phyloP scores from a whole-genome alignment of 2,113 vertebrate genomes.

The Benthochromis sp. region DNA sequence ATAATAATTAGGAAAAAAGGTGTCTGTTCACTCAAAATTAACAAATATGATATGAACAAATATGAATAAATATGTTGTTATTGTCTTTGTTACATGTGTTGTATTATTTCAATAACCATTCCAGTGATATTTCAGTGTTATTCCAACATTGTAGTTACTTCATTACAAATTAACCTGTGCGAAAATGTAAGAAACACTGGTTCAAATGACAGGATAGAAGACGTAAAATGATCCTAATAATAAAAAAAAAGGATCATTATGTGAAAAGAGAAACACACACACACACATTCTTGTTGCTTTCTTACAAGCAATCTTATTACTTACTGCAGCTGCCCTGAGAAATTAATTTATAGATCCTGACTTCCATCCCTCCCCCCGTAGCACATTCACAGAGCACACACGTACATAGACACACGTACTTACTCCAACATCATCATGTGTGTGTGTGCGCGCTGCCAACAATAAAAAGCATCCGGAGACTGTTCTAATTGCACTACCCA shows the following conservation, averaged over 20 bases:
- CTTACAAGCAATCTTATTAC: neutral
- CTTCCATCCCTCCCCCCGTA: neutral
- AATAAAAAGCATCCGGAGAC: conserved; percentile 19
- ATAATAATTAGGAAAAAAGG: neutral
- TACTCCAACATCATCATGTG: neutral
- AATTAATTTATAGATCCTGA: neutral
- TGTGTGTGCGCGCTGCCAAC: neutral
- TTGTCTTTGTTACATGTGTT: neutral
- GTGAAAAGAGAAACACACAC: neutral
- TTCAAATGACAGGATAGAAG: neutral
- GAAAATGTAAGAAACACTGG: neutral
- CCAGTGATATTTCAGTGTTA: neutral
- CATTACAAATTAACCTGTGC: neutral
- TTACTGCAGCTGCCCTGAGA: neutral
- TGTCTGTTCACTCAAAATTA: neutral
- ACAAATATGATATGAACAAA: neutral
- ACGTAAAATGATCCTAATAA: neutral
- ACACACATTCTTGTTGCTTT: neutral
- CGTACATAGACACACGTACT: neutral
- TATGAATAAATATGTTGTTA: neutral
- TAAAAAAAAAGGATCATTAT: neutral
- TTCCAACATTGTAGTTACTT: neutral
- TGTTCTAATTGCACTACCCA: conserved; percentile 25
- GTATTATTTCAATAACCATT: neutral
- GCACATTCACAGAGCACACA: neutral